Percentiles rank a stretch among this genome's conserved stretches.
phyloP scores from a whole-genome alignment of 2,888 invertebrate species.

The Aphrophora alni region DNA sequence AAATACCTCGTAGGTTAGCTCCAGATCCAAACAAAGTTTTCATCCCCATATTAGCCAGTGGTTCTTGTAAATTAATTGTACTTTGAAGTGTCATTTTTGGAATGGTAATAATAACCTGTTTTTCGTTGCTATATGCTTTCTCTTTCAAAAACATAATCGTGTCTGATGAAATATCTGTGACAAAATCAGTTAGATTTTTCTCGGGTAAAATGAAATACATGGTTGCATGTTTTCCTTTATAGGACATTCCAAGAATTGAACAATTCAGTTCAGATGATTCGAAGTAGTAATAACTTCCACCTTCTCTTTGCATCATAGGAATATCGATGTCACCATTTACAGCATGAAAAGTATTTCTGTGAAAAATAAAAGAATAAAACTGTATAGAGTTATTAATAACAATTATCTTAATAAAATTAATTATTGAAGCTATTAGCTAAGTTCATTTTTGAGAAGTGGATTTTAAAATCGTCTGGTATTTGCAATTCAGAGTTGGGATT shows the following conservation, averaged over 20 bases:
- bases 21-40: conserved; percentile 66
- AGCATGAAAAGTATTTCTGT: neutral
- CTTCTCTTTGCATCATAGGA: neutral
- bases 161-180: neutral
- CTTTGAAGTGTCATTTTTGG: conserved; percentile 76
- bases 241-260: conserved; percentile 57
- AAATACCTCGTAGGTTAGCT: conserved; percentile 39
- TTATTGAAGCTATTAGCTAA: too few relatives aligned
- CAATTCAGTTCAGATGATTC: neutral
- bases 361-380: neutral
- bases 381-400: too few relatives aligned
- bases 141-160: neutral
- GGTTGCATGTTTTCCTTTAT: conserved; percentile 57
- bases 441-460: too few relatives aligned
- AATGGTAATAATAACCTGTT: conserved; percentile 52
- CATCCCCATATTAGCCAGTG: conserved; percentile 66
- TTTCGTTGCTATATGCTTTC: neutral
- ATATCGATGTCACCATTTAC: neutral
- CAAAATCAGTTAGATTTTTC: conserved; percentile 37
- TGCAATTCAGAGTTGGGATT: too few relatives aligned
- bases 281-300: neutral
- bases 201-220: conserved; percentile 61
- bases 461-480: too few relatives aligned
- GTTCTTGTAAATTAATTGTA: conserved; percentile 62
- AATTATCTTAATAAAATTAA: too few relatives aligned